Evolutionary conservation across 2,888 invertebrate species (phyloP), one percentile per base, ranked within the genome.

Genomic region (Ametastegia equiseti): DNA sequence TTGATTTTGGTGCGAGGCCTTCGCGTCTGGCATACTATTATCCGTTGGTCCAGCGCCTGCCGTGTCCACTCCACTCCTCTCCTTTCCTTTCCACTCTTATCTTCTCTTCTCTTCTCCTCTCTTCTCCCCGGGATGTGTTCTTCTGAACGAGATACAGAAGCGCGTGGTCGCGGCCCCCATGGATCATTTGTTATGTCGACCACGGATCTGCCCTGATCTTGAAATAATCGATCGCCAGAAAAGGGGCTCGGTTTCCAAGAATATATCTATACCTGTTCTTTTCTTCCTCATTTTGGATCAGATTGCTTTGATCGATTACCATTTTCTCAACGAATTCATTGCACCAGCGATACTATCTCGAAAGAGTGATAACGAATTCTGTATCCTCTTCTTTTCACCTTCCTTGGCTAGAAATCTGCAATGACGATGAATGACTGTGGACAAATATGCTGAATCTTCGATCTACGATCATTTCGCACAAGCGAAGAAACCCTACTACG

Each of bases 1-100:
- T 86, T 87, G 86, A 86, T 87, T 86, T 86, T 87, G 87, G 83
- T 83, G 81, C 82, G 79, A 82, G 57, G 81, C 84, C 82, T 84
- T 85, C 83, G 84, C 80, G 65, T 71, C 82, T 75, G 80, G 81
- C 81, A 81, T 81, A 78, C 81, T 60, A 81, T 81, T 81, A 81
- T 75, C 36, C 42, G 78, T 63, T 57, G 57, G 78, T 63, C 78
- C 78, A 57, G 39, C 65, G 65, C 36, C 65, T 67, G 39, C 36
- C 15, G 27, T 3, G 80, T 82, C 27, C 39, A 11, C 27, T 60
- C 39, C 36, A 6, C 78, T n/a, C n/a, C n/a, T n/a, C n/a, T n/a
- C n/a, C n/a, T n/a, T n/a, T n/a, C n/a, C n/a, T n/a, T n/a, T n/a
- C 82, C 84, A n/a, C n/a, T 47, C 50, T 13, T 33, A 27, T 45